Percentiles rank a stretch among this genome's conserved stretches.
phyloP scores from a whole-genome alignment of 2,113 vertebrate genomes.

The Eolophus roseicapilla region DNA sequence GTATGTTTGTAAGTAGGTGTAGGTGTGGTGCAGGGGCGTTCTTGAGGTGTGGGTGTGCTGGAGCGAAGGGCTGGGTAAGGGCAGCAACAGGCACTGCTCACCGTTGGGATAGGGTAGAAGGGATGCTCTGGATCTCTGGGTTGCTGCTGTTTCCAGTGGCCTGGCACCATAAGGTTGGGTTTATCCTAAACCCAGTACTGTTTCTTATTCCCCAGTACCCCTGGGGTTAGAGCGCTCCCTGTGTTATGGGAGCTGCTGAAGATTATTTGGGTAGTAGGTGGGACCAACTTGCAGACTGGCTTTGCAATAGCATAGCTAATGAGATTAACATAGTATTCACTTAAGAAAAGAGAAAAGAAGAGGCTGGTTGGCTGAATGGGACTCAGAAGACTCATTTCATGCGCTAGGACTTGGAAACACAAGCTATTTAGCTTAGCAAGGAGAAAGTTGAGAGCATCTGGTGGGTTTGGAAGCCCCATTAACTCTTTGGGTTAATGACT shows the following conservation, averaged over 20 bases:
- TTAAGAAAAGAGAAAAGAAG: neutral
- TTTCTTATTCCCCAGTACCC: neutral
- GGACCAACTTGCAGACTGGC: neutral
- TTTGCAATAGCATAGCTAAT: neutral
- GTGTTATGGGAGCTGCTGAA: fast-evolving
- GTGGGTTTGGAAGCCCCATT: neutral
- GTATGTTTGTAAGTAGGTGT: neutral
- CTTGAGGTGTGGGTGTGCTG: neutral
- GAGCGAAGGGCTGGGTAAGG: neutral
- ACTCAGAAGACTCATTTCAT: neutral
- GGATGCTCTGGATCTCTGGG: neutral
- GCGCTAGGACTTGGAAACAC: neutral
- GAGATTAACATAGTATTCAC: constrained; percentile 25
- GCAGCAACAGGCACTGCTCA: neutral
- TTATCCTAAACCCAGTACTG: neutral
- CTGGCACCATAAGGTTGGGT: neutral
- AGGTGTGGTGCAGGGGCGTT: neutral
- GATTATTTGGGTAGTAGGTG: neutral
- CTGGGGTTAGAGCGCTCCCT: neutral
- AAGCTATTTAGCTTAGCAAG: neutral
- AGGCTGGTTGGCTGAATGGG: neutral
- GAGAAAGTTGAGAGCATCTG: constrained; percentile 41
- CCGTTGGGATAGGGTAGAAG: fast-evolving
- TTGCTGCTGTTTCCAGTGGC: neutral
- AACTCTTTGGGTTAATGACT: too few species aligned